Percentiles rank a stretch among this genome's conserved stretches.
Conservation (phyloP, 1,140 invertebrate species). For the Sycobia sp. region DNA sequence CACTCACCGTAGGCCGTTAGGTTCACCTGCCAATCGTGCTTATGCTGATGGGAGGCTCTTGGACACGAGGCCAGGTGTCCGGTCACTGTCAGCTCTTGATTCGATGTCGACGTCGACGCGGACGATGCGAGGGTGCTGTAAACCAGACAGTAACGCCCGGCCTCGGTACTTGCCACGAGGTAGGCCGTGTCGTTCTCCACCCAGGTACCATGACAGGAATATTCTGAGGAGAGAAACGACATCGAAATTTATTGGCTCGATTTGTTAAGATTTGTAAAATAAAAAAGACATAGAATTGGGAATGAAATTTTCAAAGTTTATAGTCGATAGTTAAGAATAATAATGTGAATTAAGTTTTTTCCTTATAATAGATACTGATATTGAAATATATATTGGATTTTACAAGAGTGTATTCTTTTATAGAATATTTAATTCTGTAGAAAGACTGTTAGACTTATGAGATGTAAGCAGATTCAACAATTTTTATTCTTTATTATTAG, state of each 20-base stretch:
- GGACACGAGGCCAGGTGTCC: constrained; percentile 58
- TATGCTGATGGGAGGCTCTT: constrained; percentile 50
- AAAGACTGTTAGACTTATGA: too few relatives aligned
- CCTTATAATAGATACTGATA: too few relatives aligned
- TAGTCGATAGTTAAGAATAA: too few relatives aligned
- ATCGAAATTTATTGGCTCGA: neutral
- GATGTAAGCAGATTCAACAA: too few relatives aligned
- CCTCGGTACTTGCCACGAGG: constrained; percentile 66
- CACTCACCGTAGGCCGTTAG: constrained; percentile 56
- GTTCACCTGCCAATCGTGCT: constrained; percentile 57
- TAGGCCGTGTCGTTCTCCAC: constrained; percentile 70
- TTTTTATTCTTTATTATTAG: too few relatives aligned
- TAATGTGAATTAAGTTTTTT: too few relatives aligned
- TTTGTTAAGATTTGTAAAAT: too few relatives aligned
- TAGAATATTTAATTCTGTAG: too few relatives aligned
- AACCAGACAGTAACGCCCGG: constrained; percentile 55
- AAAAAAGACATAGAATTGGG: too few relatives aligned
- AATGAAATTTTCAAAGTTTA: too few relatives aligned
- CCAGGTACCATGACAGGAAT: constrained; percentile 72
- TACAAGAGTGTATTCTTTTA: too few relatives aligned
- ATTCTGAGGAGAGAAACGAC: constrained; percentile 62
- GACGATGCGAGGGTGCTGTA: constrained; percentile 52
- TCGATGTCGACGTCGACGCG: constrained; percentile 22
- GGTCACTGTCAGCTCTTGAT: constrained; percentile 52
- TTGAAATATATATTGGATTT: too few relatives aligned